phyloP scores from a whole-genome alignment of 2,113 vertebrate genomes.

The Natator depressus region DNA sequence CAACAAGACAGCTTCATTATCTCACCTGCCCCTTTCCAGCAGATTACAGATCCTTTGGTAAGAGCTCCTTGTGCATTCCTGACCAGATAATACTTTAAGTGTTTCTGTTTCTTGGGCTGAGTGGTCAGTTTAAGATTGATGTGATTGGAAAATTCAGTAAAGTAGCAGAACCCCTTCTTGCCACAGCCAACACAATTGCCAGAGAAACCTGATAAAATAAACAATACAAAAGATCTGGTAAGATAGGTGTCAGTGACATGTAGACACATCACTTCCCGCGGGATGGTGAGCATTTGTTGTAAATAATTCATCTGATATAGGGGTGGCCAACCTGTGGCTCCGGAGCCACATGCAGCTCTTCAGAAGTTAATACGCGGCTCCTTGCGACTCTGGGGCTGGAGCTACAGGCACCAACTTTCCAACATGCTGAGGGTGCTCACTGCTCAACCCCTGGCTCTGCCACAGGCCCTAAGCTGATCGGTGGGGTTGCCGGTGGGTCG shows the following conservation, averaged over 20 bases:
- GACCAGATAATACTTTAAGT: conserved; percentile 93
- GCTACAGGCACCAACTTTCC: no score
- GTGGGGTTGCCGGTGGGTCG: no score
- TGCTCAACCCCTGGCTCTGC: no score
- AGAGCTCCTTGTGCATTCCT: conserved; percentile 90
- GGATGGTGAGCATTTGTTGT: neutral
- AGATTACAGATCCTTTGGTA: conserved; percentile 91
- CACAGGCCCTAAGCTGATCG: no score
- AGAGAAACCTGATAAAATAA: conserved; percentile 87
- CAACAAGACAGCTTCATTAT: conserved; percentile 46
- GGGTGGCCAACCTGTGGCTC: no score
- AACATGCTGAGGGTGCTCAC: no score
- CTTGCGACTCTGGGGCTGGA: no score
- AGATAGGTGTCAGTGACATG: conserved; percentile 30
- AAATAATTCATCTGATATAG: neutral
- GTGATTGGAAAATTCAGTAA: conserved; percentile 97
- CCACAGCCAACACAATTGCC: conserved; percentile 97
- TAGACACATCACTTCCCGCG: neutral
- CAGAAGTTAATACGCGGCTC: no score
- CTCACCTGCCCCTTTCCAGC: conserved; percentile 94
- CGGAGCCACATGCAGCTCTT: no score
- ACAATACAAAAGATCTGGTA: conserved; percentile 34
- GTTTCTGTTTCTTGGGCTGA: conserved; percentile 99
- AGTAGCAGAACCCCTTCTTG: conserved; percentile 97
- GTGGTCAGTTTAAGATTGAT: conserved; percentile 96